Percentiles rank a stretch among this genome's conserved stretches.
Evolutionary conservation across 2,888 invertebrate genomes (phyloP).

Genomic region (Spicauda simplicius): DNA sequence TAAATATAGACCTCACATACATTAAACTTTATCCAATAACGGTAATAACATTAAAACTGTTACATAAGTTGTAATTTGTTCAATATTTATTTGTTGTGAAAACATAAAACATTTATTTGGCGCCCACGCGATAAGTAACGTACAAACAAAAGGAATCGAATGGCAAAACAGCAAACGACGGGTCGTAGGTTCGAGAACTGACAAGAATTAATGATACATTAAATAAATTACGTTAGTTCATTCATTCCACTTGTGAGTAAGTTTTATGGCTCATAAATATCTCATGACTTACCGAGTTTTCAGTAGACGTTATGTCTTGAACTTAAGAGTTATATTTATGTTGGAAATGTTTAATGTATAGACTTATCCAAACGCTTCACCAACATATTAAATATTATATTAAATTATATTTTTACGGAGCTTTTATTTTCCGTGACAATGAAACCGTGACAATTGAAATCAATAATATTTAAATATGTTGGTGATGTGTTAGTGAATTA

Average conservation of each 20-base stretch:
- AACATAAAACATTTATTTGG: background rate
- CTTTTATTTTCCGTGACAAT: no score
- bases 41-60: no score
- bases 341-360: no score
- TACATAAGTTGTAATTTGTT: background rate
- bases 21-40: no score
- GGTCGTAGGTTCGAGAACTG: conserved; percentile 1
- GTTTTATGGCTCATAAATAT: background rate
- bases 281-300: background rate
- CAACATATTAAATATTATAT: no score
- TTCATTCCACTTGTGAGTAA: background rate
- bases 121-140: background rate
- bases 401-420: no score
- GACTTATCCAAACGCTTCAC: no score
- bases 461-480: no score
- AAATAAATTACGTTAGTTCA: background rate
- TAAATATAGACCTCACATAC: no score
- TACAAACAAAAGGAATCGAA: background rate
- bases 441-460: no score
- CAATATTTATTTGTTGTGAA: background rate
- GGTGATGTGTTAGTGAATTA: no score
- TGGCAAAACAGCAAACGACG: background rate
- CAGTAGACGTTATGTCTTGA: background rate
- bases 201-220: conserved; percentile 10
- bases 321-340: no score